Evolutionary conservation across 2,888 invertebrate species (phyloP).

Genomic region (Diadromus collaris): DNA sequence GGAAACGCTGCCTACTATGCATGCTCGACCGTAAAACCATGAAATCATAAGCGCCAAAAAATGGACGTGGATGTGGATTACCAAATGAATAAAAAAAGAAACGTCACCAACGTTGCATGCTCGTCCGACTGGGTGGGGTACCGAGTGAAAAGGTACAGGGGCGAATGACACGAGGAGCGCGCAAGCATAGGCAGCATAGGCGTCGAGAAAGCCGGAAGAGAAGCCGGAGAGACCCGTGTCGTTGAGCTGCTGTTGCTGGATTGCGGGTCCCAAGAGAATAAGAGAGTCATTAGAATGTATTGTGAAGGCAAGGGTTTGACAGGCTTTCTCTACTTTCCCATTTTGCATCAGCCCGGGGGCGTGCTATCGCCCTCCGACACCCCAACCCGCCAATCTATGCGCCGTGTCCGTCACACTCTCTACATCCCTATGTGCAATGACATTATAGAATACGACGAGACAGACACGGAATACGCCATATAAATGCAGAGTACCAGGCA

Average conservation of each 20-base stretch:
- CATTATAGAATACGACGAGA: conserved; percentile 20
- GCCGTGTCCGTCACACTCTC: conserved; percentile 5
- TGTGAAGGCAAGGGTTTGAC: conserved; percentile 73
- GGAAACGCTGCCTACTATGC: background rate
- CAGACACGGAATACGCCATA: conserved; percentile 30
- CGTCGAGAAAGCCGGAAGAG: conserved; percentile 8
- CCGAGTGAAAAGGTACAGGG: conserved; percentile 15
- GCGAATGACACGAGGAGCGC: conserved; percentile 31
- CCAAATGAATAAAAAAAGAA: conserved; percentile 4
- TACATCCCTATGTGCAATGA: conserved; percentile 14
- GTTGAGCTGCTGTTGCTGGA: conserved; percentile 34
- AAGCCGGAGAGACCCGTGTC: conserved; percentile 21
- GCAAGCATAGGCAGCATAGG: background rate
- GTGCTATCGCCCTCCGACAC: background rate
- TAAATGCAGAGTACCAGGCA: conserved; percentile 25
- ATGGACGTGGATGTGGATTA: background rate
- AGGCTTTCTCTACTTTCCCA: conserved; percentile 65
- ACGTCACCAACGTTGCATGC: background rate
- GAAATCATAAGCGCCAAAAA: background rate
- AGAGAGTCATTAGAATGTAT: conserved; percentile 77
- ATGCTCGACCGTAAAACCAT: background rate
- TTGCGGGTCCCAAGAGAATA: conserved; percentile 39
- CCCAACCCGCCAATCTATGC: background rate
- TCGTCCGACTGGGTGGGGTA: background rate
- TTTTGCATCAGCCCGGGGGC: conserved; percentile 33